phyloP scores from a whole-genome alignment of 2,113 vertebrate species.

The Gobiocypris rarus region DNA sequence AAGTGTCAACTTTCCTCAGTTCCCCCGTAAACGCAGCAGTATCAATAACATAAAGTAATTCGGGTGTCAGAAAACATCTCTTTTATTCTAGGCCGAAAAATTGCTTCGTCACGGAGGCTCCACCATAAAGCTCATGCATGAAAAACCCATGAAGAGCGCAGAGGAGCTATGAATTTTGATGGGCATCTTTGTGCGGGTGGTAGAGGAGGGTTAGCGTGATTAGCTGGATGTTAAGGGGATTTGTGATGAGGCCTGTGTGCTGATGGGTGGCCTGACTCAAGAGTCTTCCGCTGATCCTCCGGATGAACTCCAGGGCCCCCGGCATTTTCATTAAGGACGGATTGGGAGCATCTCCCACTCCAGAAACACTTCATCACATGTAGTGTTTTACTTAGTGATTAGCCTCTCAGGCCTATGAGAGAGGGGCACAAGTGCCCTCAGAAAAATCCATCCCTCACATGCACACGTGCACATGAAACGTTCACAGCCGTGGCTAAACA shows the following conservation, averaged over 20 bases:
- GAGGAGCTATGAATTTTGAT: constrained; percentile 83
- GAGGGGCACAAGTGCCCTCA: constrained; percentile 79
- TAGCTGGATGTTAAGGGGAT: constrained; percentile 82
- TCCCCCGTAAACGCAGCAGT: background rate
- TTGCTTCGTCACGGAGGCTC: background rate
- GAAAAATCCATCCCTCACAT: constrained; percentile 73
- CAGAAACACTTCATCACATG: constrained; percentile 99
- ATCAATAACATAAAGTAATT: background rate
- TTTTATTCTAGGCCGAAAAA: background rate
- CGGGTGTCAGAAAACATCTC: background rate
- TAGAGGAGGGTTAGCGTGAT: constrained; percentile 80
- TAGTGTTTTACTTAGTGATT: constrained; percentile 99
- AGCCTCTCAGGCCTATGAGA: constrained; percentile 91
- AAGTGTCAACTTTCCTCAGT: background rate
- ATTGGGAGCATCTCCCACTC: constrained; percentile 92
- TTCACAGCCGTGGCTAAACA: background rate
- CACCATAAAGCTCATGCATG: constrained; percentile 62
- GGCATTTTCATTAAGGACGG: constrained; percentile 98
- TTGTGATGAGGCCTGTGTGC: constrained; percentile 82
- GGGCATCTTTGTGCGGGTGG: constrained; percentile 75
- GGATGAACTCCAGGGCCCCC: constrained; percentile 89
- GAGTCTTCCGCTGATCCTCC: constrained; percentile 85
- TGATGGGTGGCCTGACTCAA: constrained; percentile 82
- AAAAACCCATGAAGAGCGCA: constrained; percentile 50
- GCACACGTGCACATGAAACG: constrained; percentile 59